Base-by-base conservation (phyloP, 2,888 invertebrate species). In the Lasioglossum pauxillum region DNA sequence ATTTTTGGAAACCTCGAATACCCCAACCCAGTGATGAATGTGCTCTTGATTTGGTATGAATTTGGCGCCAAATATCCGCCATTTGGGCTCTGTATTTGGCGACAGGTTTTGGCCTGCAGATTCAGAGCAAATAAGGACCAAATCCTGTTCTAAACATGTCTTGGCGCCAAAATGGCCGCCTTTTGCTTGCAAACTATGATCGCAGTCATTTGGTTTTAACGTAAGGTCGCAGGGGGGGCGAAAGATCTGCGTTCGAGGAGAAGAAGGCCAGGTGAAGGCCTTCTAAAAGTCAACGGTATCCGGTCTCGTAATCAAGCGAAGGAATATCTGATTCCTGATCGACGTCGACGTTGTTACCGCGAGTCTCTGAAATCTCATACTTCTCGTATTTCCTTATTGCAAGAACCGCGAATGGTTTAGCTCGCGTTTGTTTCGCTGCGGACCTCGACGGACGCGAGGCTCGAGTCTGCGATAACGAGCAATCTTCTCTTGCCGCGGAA, bases 351-450 rank as follows among this genome's bases (percentile, higher is more conserved):
- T 60, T 44, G 27, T 69, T 12, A 3, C 46, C n/a, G 16, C 49
- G 49, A 23, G 23, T 14, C 31, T 49, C 12, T 14, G 53, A 1
- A 38, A 60, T 69, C 67, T 23, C 44, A 35, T 76, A 76, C 80
- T 38, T 80, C 84, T 86, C 80, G 41, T 75, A 75, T 86, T 84
- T 78, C 86, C 72, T 44, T 60, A 27, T 82, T 86, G 60, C 72
- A 31, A 31, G 27, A 2, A 57, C 27, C 64, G 64, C 27, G 14
- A 5, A 16, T 16, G 27, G 16, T 64, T 31, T 31, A 5, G 5
- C 16, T 31, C 14, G 31, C 64, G 64, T 64, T 64, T 64, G 27
- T 27, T 64, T 5, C 64, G 64, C 64, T 1, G n/a, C 64, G 31
- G 7, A 2, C 14, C 64, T 12, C 64, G n/a, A 27, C 31, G 16